A percentile compares a stretch with the other conserved stretches of the same genome.
These are phyloP conservation scores for Drosophila teissieri DNA, from an alignment of 1,140 invertebrate species.

Conservation along the genomic window DNA sequence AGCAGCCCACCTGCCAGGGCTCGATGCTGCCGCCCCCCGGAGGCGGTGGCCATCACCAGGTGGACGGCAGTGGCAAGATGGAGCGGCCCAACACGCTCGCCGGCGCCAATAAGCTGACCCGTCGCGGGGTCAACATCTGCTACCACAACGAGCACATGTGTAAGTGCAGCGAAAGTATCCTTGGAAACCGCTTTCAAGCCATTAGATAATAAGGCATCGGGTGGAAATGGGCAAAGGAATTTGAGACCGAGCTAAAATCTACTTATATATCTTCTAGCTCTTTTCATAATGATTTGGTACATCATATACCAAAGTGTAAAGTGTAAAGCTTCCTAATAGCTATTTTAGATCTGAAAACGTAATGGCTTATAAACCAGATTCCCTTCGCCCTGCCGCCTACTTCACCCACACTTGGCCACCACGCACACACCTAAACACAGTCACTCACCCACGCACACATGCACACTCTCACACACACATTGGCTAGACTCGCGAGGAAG, in stretches of 20 bases:
- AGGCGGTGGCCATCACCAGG: constrained; percentile 64
- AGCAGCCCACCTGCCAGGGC: constrained; percentile 85
- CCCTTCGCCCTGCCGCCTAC: constrained; percentile 12
- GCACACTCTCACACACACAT: constrained; percentile 33
- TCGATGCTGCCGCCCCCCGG: constrained; percentile 84
- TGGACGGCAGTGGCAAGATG: constrained; percentile 86
- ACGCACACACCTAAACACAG: constrained; percentile 31
- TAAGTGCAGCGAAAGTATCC: constrained; percentile 82
- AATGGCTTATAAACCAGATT: not conserved
- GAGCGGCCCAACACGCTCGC: constrained; percentile 91
- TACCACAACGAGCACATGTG: constrained; percentile 89
- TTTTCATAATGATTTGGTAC: no score
- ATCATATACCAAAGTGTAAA: no score
- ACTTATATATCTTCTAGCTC: no score
- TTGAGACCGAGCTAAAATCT: not conserved
- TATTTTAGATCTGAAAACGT: no score
- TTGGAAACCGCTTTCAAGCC: not conserved
- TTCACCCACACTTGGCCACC: constrained; percentile 23
- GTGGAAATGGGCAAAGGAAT: constrained; percentile 5
- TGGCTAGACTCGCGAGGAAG: constrained; percentile 42
- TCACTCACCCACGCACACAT: constrained; percentile 37
- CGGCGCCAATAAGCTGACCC: constrained; percentile 89
- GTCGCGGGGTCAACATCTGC: constrained; percentile 87
- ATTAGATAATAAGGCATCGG: constrained; percentile 3
- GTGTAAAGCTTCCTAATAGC: no score